phyloP scores from a whole-genome alignment of 2,113 vertebrate genomes.

The Megalops atlanticus region DNA sequence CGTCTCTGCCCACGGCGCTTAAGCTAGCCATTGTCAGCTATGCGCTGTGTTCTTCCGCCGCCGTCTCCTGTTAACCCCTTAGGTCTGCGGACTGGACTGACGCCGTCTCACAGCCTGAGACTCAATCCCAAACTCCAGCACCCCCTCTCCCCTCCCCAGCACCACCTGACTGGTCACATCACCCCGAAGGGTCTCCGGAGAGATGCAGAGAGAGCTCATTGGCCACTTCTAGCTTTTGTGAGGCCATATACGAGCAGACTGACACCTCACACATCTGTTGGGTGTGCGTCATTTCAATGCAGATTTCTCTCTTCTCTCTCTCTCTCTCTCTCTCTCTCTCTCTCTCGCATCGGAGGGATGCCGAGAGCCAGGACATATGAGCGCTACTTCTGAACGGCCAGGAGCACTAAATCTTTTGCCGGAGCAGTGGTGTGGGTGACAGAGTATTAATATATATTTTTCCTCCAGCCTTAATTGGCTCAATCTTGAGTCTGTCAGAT shows the following conservation, averaged over 20 bases:
- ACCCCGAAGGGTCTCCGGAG: too few species aligned
- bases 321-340: slow-evolving; percentile 1
- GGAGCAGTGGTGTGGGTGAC: slow-evolving; percentile 62
- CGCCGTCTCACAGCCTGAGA: too few species aligned
- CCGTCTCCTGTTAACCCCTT: slow-evolving; percentile 37
- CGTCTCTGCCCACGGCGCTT: slow-evolving; percentile 4
- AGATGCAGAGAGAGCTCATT: too few species aligned
- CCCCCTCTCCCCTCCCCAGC: slow-evolving; percentile 47
- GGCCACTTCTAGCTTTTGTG: too few species aligned
- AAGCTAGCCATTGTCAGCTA: slow-evolving; percentile 3
- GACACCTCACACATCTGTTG: slow-evolving; percentile 1
- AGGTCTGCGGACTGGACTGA: neutral
- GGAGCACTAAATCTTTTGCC: slow-evolving; percentile 57
- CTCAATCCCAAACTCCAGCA: slow-evolving; percentile 49
- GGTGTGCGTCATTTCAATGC: neutral
- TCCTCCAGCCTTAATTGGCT: slow-evolving; percentile 69
- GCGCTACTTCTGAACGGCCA: slow-evolving; percentile 45
- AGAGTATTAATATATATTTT: slow-evolving; percentile 61
- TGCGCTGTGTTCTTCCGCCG: neutral
- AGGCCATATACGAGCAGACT: neutral
- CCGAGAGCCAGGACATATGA: too few species aligned
- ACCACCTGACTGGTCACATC: too few species aligned
- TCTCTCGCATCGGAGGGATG: neutral
- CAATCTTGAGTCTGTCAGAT: slow-evolving; percentile 71
- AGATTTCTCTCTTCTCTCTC: neutral